phyloP scores from a whole-genome alignment of 2,113 vertebrate genomes.

The Coptodon rendalli region DNA sequence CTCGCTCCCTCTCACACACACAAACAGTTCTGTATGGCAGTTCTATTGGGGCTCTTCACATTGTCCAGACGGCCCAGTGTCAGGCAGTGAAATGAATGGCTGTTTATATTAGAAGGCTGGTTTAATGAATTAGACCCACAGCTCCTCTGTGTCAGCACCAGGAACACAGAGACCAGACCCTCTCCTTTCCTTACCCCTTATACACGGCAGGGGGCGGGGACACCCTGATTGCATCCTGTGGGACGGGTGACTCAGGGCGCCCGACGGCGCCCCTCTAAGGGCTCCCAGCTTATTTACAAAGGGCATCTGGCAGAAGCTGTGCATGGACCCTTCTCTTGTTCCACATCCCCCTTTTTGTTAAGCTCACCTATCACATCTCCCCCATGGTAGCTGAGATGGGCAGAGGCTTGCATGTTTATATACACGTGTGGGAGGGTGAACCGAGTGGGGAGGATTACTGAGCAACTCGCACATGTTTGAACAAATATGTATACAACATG shows the following conservation, averaged over 20 bases:
- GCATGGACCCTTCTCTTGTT: conserved; percentile 18
- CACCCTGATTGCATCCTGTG: conserved; percentile 89
- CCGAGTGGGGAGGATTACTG: conserved; percentile 31
- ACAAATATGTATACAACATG: conserved; percentile 66
- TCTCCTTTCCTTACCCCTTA: conserved; percentile 1
- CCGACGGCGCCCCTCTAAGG: conserved; percentile 46
- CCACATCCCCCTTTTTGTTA: background rate
- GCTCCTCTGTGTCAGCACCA: conserved; percentile 86
- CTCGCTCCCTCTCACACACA: conserved; percentile 7
- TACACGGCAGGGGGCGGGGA: conserved; percentile 62
- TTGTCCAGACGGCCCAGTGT: conserved; percentile 94
- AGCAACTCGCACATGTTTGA: conserved; percentile 52
- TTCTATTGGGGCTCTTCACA: conserved; percentile 80
- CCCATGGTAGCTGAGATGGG: conserved; percentile 15
- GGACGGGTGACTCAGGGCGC: conserved; percentile 64
- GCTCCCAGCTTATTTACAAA: conserved; percentile 68
- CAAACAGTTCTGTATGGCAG: conserved; percentile 40
- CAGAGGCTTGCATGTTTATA: conserved; percentile 43
- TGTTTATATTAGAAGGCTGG: conserved; percentile 99
- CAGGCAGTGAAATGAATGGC: conserved; percentile 95
- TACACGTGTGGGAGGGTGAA: conserved; percentile 36
- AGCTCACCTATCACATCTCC: conserved; percentile 18
- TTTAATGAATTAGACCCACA: conserved; percentile 99
- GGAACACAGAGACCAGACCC: conserved; percentile 91
- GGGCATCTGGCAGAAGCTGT: conserved; percentile 84